phyloP scores from a whole-genome alignment of 2,888 invertebrate genomes.

The Drosophila macrothrix region DNA sequence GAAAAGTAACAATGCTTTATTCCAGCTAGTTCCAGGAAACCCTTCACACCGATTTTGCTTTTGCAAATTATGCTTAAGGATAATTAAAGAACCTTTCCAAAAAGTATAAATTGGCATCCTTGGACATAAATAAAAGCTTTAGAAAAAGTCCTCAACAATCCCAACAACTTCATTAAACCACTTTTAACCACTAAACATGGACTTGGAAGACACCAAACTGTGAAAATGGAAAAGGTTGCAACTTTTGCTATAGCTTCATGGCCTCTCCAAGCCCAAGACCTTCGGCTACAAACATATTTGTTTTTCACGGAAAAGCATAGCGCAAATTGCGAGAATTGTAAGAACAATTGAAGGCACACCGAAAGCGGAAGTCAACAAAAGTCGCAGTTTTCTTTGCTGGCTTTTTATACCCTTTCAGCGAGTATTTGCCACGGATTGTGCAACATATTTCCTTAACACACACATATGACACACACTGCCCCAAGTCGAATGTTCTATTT shows the following conservation, averaged over 20 bases:
- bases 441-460: not conserved
- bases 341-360: constrained; percentile 31
- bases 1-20: not conserved
- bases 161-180: not conserved
- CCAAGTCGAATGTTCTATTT: not conserved
- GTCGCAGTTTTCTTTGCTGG: constrained; percentile 20
- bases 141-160: not conserved
- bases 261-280: constrained; percentile 3
- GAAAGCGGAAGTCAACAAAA: constrained; percentile 59
- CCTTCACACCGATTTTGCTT: not conserved
- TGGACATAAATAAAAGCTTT: not conserved
- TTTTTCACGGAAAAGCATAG: constrained; percentile 4
- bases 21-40: not conserved
- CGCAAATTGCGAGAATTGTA: constrained; percentile 7
- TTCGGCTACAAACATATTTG: not conserved
- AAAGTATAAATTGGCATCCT: accelerated
- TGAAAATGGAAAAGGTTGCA: not conserved
- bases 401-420: not conserved
- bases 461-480: not conserved
- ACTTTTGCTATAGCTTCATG: constrained; percentile 1
- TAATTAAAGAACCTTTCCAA: not conserved
- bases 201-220: not conserved
- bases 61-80: not conserved
- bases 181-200: not conserved
- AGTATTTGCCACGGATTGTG: not conserved